Evolutionary conservation across 2,113 vertebrate species (phyloP).

Genomic region (Saimiri boliviensis): DNA sequence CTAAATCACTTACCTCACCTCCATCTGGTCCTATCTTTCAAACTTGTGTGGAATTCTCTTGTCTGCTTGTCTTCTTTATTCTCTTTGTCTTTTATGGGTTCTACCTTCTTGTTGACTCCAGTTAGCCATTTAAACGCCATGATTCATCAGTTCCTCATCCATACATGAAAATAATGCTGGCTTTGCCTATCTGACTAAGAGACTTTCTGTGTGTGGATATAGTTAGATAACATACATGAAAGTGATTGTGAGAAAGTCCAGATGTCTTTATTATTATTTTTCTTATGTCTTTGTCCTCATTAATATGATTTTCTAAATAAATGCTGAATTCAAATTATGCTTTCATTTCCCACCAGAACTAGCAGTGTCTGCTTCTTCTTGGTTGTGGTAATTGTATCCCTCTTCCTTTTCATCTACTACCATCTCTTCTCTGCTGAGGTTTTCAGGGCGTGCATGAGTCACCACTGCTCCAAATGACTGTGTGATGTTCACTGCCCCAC

Average conservation of each 20-base stretch:
- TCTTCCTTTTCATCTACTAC: background rate
- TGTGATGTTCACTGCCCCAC: background rate
- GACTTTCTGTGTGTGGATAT: background rate
- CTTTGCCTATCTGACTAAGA: background rate
- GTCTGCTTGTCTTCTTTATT: background rate
- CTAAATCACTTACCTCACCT: background rate
- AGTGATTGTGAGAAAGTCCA: background rate
- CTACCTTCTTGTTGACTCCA: background rate
- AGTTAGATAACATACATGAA: background rate
- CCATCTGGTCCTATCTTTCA: background rate
- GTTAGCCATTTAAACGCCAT: background rate
- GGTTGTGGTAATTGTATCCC: background rate
- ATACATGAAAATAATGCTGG: background rate
- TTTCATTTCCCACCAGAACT: background rate
- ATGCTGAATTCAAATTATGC: background rate
- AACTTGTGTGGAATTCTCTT: background rate
- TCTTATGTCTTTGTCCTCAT: background rate
- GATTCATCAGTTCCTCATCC: background rate
- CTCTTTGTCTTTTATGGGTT: background rate
- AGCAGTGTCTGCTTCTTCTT: background rate
- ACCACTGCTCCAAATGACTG: background rate
- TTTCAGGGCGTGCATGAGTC: background rate
- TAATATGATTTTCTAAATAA: background rate
- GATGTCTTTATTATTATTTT: background rate
- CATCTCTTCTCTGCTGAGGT: background rate